A percentile compares a stretch with the other conserved stretches of the same genome.
phyloP scores from a whole-genome alignment of 2,888 invertebrate genomes.

The Mythimna impura region DNA sequence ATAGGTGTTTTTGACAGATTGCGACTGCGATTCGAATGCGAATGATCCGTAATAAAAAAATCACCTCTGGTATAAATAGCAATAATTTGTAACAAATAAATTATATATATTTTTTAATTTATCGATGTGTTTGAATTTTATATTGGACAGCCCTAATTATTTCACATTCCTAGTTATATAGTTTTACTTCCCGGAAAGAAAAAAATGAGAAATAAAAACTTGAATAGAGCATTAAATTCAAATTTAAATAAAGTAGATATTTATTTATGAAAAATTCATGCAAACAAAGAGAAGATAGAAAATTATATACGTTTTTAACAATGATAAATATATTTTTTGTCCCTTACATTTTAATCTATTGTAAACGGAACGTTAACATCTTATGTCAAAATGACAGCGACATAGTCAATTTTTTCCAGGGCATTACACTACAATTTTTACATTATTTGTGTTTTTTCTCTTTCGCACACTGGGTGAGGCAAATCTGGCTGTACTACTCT shows the following conservation, averaged over 20 bases:
- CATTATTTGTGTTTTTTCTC: background rate
- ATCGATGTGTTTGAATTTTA: slow-evolving; percentile 17
- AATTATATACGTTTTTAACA: no score
- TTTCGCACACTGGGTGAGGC: background rate
- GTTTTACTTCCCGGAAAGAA: background rate
- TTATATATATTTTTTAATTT: slow-evolving; percentile 19
- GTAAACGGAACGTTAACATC: slow-evolving; percentile 1
- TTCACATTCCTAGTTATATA: background rate
- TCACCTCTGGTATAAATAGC: background rate
- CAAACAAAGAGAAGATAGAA: background rate
- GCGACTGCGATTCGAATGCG: no score
- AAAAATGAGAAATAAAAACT: background rate
- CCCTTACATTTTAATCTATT: background rate
- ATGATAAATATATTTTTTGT: no score
- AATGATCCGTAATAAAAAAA: no score
- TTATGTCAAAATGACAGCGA: slow-evolving; percentile 14
- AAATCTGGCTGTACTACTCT: background rate
- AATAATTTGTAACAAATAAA: slow-evolving; percentile 26
- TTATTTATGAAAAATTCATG: background rate
- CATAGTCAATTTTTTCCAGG: background rate
- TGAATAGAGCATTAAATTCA: background rate
- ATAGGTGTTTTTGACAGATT: no score
- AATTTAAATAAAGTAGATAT: background rate
- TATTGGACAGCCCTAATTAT: background rate
- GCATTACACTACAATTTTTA: background rate